Evolutionary conservation across 2,888 invertebrate species (phyloP).

Genomic region (Diploptera punctata): DNA sequence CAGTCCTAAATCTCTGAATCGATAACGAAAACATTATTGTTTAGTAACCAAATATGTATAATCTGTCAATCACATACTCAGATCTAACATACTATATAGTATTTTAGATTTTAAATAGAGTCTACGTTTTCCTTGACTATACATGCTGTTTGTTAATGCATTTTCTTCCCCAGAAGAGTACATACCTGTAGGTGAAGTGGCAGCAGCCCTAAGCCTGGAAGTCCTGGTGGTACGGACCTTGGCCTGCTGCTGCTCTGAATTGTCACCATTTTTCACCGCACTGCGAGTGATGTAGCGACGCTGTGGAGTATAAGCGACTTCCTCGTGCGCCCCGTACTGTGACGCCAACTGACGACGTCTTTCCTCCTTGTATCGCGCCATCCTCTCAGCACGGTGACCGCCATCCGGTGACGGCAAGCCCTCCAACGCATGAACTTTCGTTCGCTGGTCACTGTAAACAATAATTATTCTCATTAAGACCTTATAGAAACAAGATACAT

Average conservation of each 20-base stretch:
- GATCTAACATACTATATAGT: too few relatives aligned
- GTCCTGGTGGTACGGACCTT: slow-evolving; percentile 73
- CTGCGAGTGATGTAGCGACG: slow-evolving; percentile 40
- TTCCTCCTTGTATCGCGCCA: slow-evolving; percentile 76
- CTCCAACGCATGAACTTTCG: slow-evolving; percentile 1
- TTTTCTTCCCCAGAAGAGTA: too few relatives aligned
- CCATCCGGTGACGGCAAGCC: too few relatives aligned
- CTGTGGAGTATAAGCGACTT: slow-evolving; percentile 47
- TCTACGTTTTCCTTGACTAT: too few relatives aligned
- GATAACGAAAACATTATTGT: too few relatives aligned
- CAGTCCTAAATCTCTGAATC: too few relatives aligned
- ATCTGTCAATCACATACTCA: too few relatives aligned
- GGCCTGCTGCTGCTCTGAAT: slow-evolving; percentile 5
- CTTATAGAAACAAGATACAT: neutral
- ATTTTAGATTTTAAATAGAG: too few relatives aligned
- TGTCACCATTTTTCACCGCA: slow-evolving; percentile 45
- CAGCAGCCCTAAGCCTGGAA: slow-evolving; percentile 68
- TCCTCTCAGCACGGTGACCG: slow-evolving; percentile 71
- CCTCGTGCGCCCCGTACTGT: slow-evolving; percentile 51
- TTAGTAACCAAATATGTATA: too few relatives aligned
- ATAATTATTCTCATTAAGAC: too few relatives aligned
- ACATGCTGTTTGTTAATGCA: too few relatives aligned
- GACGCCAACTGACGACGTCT: slow-evolving; percentile 71
- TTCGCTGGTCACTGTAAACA: slow-evolving; percentile 26
- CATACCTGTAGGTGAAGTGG: slow-evolving; percentile 9